Evolutionary conservation across 2,888 invertebrate species (phyloP), one percentile per base, ranked within the genome.

Genomic region (Trichogramma dendrolimi): DNA sequence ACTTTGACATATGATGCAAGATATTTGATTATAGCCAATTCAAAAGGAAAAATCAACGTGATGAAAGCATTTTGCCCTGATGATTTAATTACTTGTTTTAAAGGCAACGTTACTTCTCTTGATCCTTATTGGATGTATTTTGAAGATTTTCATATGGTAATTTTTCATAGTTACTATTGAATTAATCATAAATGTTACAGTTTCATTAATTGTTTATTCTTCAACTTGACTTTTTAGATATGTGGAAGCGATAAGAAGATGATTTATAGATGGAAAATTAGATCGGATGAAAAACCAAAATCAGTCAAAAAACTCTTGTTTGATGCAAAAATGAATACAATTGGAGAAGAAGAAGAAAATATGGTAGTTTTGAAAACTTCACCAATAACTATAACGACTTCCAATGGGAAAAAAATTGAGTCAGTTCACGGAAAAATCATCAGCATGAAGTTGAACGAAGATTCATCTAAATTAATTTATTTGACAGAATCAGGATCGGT

Each of bases 391-490:
- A 71, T 79, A 41, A 67, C 71, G 40, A 56, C 68, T 61, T 81
- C 81, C 75, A 79, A 80, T 39, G 83, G 82, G 41, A 78, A 81
- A 62, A 79, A 80, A 65, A 71, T 78, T 4, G 79, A 81, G 27
- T 78, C 78, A 60, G 68, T 78, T 0, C 77, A 81, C 51, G 83
- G 81, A 43, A 79, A 76, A 55, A 81, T 85, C 55, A 81, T 80
- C 1, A 73, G 74, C 4, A 75, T 85, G 2, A 80, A 79, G 58
- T 79, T 85, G 64, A 81, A 82, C 1, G 80, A 83, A 0, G 81
- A 83, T 73, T 83, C 83, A 67, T 81, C 80, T 43, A 80, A 81
- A 71, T 73, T 85, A 1, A 70, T 84, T 7, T 85, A 82, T 70
- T 81, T 82, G 0, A 78, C 82, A 0, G 77, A 79, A 11, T 81